These are phyloP conservation scores for Acrobasis suavella DNA, from an alignment of 2,888 invertebrate genomes.

Conservation along the genomic window DNA sequence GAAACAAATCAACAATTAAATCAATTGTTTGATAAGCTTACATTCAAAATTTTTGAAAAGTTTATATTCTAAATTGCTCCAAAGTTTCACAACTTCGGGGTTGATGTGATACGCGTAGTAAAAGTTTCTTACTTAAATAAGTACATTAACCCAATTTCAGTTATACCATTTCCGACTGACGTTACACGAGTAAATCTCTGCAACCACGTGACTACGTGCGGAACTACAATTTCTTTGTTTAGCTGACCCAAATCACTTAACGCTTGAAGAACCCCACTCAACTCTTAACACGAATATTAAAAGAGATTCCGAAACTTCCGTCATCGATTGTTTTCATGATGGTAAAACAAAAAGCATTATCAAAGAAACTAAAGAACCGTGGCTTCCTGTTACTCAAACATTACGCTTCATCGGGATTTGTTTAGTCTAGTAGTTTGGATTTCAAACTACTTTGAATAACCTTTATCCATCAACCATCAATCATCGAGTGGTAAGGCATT, in stretches of 20 bases:
- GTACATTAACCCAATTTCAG: too few species aligned
- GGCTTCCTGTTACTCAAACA: slow-evolving; percentile 52
- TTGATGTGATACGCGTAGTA: too few species aligned
- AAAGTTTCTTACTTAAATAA: too few species aligned
- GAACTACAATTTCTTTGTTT: slow-evolving; percentile 6
- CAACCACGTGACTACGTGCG: not conserved
- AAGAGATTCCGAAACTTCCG: slow-evolving; percentile 14
- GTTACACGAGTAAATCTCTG: too few species aligned
- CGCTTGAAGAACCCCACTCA: slow-evolving; percentile 3
- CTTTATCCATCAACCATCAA: slow-evolving; percentile 5
- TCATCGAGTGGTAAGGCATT: not conserved
- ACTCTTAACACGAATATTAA: slow-evolving; percentile 1
- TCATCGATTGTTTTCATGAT: slow-evolving; percentile 25
- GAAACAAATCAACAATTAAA: too few species aligned
- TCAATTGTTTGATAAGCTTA: too few species aligned
- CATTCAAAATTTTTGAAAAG: too few species aligned
- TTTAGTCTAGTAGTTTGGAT: slow-evolving; percentile 26
- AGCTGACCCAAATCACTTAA: slow-evolving; percentile 15
- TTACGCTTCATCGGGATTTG: slow-evolving; percentile 45
- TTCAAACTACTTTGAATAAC: slow-evolving; percentile 3
- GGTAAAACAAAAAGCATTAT: slow-evolving; percentile 36
- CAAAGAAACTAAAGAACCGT: slow-evolving; percentile 36
- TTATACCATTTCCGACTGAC: too few species aligned
- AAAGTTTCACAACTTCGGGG: too few species aligned
- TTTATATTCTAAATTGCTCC: too few species aligned